Base-by-base conservation (phyloP, 1,140 invertebrate species). In the Goniozus legneri region DNA sequence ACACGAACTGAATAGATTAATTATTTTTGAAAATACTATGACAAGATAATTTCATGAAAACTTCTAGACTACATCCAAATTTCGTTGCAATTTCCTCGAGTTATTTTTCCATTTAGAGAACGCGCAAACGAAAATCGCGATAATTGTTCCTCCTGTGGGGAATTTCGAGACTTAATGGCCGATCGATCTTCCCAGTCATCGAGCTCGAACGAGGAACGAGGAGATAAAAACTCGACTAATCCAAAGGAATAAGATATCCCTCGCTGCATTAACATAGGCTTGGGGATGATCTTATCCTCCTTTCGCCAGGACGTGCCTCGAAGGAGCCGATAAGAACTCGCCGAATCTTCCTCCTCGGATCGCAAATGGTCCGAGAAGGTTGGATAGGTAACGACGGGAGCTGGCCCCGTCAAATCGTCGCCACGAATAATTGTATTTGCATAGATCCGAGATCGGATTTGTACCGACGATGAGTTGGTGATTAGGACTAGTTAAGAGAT, bases 401-500 rank as follows among this genome's bases (percentile, higher is more conserved):
- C 43, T 27, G 24, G 15, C 37, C 39, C 44, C 21, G 44, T 39
- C 50, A 27, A 27, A 10, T 54, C 40, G 58, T 50, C 39, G 44
- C 50, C 49, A 49, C 27, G 45, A 54, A 55, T 59, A 64, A 64
- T 67, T 58, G 64, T 64, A 68, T 69, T 69, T 69, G 66, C 66
- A 69, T 69, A 69, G 65, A 69, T 68, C 54, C 47, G 42, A 63
- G 62, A 67, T 67, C 57, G 62, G 60, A 54, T 60, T 62, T 64
- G 60, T 60, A 61, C 52, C 56, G 47, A 38, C 43, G 62, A 65
- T 64, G 51, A 52, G 52, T 54, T 53, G 60, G 62, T 63, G 62
- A 62, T 65, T 64, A 61, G 60, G 55, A 52, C 57, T 55, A 45
- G 49, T 52, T 50, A 41, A 27, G 12, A n/a, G 21, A 34, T 18